These are phyloP conservation scores for Theocolax elegans DNA, from an alignment of 1,140 invertebrate genomes.

Conservation along the genomic window DNA sequence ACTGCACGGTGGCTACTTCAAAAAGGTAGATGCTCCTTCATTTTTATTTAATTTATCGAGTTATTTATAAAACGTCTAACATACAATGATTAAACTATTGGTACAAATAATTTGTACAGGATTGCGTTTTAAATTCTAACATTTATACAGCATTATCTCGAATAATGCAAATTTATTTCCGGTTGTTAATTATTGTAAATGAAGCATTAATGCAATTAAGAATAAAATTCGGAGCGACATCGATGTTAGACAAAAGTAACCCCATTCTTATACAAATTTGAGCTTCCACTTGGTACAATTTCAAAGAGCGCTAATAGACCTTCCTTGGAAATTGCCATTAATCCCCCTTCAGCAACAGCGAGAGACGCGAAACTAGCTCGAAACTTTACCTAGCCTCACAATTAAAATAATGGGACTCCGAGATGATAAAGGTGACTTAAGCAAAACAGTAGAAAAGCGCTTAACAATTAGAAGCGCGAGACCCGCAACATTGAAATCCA, in stretches of 20 bases:
- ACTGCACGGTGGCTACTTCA: conserved; percentile 95
- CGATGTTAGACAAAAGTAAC: not conserved
- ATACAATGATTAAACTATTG: no score
- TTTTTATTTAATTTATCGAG: no score
- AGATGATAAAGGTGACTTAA: conserved; percentile 24
- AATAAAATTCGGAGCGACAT: not conserved
- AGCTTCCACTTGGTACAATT: conserved; percentile 10
- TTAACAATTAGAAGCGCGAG: conserved; percentile 14
- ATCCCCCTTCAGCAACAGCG: not conserved
- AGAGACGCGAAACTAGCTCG: conserved; percentile 6
- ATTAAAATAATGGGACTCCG: conserved; percentile 29
- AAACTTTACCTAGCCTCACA: conserved; percentile 22
- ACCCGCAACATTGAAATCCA: conserved; percentile 43
- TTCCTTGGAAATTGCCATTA: conserved; percentile 31
- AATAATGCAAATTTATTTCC: no score
- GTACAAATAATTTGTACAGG: no score
- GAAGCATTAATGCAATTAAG: not conserved
- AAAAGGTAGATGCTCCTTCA: conserved; percentile 77
- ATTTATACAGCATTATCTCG: no score
- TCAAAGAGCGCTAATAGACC: conserved; percentile 25
- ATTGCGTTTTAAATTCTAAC: no score
- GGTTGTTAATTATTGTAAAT: no score
- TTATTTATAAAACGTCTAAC: no score
- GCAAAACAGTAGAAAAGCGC: conserved; percentile 12
- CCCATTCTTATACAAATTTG: not conserved